phyloP scores from a whole-genome alignment of 2,113 vertebrate genomes.

The Bucco capensis region DNA sequence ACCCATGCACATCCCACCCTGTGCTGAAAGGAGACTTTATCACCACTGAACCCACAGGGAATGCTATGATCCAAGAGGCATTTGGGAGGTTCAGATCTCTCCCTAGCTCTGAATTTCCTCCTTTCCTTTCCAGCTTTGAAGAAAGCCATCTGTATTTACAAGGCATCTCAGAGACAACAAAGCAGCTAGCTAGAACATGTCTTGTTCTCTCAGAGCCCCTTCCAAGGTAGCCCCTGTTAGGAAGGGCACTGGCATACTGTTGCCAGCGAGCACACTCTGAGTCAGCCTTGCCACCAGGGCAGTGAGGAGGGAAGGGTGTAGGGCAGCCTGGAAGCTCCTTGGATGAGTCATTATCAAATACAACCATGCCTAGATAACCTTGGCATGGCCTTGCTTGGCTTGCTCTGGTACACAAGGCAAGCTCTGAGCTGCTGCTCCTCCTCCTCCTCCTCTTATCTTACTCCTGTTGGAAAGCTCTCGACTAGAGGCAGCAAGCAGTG shows the following conservation, averaged over 20 bases:
- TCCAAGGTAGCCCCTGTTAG: background rate
- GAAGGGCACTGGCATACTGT: background rate
- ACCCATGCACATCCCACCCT: accelerated
- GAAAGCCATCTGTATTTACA: background rate
- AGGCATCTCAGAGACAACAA: background rate
- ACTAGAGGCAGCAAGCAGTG: background rate
- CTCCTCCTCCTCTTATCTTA: too few relatives aligned
- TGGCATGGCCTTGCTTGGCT: background rate
- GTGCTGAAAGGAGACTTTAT: background rate
- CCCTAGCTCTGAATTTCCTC: background rate
- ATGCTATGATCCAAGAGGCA: background rate
- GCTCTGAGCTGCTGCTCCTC: background rate
- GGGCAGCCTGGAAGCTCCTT: slow-evolving; percentile 2
- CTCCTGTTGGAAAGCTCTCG: background rate
- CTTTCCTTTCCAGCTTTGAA: background rate
- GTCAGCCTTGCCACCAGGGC: background rate
- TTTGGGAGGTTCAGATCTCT: background rate
- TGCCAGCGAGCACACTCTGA: background rate
- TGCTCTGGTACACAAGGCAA: background rate
- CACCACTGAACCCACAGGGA: background rate
- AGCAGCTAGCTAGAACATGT: background rate
- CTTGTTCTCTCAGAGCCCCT: background rate
- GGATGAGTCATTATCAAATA: slow-evolving; percentile 17
- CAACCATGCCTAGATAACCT: slow-evolving; percentile 28
- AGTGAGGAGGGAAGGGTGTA: background rate